Percentiles rank a stretch among this genome's conserved stretches.
Evolutionary conservation across 2,888 invertebrate genomes (phyloP).

Genomic region (Ypsolopha sequella): DNA sequence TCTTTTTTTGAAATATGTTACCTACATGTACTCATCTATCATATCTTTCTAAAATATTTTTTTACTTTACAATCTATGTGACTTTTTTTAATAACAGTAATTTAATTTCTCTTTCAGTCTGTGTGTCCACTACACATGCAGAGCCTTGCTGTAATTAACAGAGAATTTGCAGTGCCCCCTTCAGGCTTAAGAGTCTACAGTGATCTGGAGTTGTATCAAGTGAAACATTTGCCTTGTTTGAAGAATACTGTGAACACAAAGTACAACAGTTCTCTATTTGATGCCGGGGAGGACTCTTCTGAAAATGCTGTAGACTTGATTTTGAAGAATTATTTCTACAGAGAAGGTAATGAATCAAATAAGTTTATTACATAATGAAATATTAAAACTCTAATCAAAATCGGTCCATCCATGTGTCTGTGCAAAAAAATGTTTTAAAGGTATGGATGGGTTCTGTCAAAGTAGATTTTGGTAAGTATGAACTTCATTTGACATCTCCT

Average conservation of each 20-base stretch:
- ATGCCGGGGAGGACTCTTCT: conserved; percentile 33
- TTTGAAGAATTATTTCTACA: conserved; percentile 64
- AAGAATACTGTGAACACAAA: conserved; percentile 57
- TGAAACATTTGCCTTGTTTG: conserved; percentile 54
- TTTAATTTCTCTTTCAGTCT: conserved; percentile 35
- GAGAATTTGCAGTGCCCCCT: conserved; percentile 42
- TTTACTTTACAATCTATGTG: not conserved
- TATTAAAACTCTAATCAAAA: no score
- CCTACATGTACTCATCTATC: no score
- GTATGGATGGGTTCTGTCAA: no score
- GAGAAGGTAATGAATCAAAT: conserved; percentile 62
- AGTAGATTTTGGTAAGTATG: no score
- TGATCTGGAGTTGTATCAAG: conserved; percentile 60
- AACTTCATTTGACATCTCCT: no score
- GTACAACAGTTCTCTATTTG: conserved; percentile 70
- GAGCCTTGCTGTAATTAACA: conserved; percentile 54
- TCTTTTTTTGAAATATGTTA: not conserved
- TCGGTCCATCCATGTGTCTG: no score
- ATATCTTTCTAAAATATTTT: no score
- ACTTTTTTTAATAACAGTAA: not conserved
- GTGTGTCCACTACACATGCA: conserved; percentile 71
- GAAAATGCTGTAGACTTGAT: conserved; percentile 64
- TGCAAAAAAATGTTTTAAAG: not conserved
- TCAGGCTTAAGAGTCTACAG: conserved; percentile 48
- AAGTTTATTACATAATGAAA: no score